phyloP scores from a whole-genome alignment of 2,113 vertebrate species.

The Seriola dumerili region DNA sequence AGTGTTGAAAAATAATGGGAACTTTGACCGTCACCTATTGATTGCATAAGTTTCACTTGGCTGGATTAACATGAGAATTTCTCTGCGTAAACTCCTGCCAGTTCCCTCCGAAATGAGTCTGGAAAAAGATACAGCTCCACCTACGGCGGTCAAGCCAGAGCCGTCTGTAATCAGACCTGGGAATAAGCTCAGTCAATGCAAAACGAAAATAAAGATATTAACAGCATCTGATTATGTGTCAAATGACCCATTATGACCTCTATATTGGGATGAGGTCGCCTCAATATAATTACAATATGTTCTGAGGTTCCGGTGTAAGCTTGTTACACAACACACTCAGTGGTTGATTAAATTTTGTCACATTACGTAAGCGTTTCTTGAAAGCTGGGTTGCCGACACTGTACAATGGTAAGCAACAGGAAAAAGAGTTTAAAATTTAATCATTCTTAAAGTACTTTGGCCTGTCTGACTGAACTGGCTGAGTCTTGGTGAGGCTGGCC shows the following conservation, averaged over 20 bases:
- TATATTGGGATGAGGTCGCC: constrained; percentile 7
- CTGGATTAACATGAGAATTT: constrained; percentile 23
- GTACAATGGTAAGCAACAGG: constrained; percentile 34
- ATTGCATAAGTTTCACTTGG: constrained; percentile 40
- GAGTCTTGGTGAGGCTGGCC: constrained; percentile 16
- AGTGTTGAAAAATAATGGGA: constrained; percentile 10
- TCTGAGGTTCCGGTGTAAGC: constrained; percentile 32
- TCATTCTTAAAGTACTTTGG: constrained; percentile 62
- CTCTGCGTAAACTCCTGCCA: constrained; percentile 8
- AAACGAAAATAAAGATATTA: constrained; percentile 23
- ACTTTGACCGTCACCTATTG: constrained; percentile 32
- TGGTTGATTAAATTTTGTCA: constrained; percentile 55
- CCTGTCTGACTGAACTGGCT: constrained; percentile 24
- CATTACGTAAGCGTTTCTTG: constrained; percentile 53
- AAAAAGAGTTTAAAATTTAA: constrained; percentile 62
- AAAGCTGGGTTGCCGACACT: constrained; percentile 27
- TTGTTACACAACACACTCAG: constrained; percentile 59
- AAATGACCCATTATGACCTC: constrained; percentile 44
- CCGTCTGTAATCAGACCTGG: constrained; percentile 36
- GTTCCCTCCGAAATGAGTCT: constrained; percentile 39
- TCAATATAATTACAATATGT: constrained; percentile 54
- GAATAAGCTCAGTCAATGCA: constrained; percentile 14
- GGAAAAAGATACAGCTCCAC: constrained; percentile 32
- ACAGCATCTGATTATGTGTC: constrained; percentile 25
- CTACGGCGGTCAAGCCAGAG: constrained; percentile 35